Evolutionary conservation across 2,888 invertebrate genomes (phyloP).

Genomic region (Pseudeuparius sepicola): DNA sequence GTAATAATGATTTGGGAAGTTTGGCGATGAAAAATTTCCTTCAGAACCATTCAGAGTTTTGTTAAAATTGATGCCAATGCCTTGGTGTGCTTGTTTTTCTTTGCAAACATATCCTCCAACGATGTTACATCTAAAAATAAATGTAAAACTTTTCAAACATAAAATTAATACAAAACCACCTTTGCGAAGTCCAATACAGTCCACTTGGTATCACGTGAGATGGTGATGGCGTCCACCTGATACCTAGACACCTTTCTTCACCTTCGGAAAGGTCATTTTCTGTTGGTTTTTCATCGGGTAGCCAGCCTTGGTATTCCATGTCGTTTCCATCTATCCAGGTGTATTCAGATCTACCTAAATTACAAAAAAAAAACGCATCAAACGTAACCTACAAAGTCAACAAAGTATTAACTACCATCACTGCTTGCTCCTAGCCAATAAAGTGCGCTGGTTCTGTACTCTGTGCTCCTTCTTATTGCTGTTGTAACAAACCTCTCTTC

Average conservation of each 20-base stretch:
- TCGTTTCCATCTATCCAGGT: conserved; percentile 56
- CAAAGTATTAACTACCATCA: too few species aligned
- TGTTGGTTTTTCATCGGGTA: conserved; percentile 42
- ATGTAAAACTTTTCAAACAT: neutral
- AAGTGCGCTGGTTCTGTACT: conserved; percentile 60
- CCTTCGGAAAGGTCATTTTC: conserved; percentile 30
- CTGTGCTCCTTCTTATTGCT: conserved; percentile 56
- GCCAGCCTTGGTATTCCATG: conserved; percentile 52
- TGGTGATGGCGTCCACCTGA: conserved; percentile 59
- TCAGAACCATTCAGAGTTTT: conserved; percentile 53
- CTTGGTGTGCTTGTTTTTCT: conserved; percentile 35
- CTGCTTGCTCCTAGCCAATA: too few species aligned
- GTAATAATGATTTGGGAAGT: conserved; percentile 61
- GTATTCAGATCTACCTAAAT: too few species aligned
- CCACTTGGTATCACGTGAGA: conserved; percentile 57
- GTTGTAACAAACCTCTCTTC: conserved; percentile 62
- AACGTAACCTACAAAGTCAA: conserved; percentile 3
- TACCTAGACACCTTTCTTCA: conserved; percentile 40
- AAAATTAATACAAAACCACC: conserved; percentile 23
- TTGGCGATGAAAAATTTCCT: conserved; percentile 59
- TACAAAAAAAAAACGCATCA: neutral
- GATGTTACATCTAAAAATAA: conserved; percentile 19
- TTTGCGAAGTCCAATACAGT: conserved; percentile 58
- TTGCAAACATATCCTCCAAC: conserved; percentile 55
- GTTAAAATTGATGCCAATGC: conserved; percentile 45